Evolutionary conservation across 2,113 vertebrate genomes (phyloP).

Genomic region (Numida meleagris): DNA sequence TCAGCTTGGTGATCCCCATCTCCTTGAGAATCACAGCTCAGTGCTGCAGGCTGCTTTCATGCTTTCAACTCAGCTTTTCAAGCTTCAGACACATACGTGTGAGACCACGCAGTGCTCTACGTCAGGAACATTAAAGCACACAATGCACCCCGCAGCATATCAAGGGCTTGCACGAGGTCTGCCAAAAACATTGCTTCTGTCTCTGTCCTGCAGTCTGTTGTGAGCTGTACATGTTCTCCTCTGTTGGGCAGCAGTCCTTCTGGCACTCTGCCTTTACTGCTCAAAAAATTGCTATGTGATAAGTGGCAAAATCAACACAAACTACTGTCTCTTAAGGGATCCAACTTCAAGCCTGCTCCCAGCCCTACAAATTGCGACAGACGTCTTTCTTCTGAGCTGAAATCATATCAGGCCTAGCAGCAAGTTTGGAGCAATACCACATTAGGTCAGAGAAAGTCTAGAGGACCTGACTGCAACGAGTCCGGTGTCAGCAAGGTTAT

Average conservation of each 20-base stretch:
- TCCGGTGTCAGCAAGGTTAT: background rate
- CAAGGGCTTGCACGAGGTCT: background rate
- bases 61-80: background rate
- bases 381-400: background rate
- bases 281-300: background rate
- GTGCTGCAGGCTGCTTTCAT: background rate
- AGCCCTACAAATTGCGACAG: background rate
- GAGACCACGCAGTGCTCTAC: background rate
- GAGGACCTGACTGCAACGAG: background rate
- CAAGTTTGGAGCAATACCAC: background rate
- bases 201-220: background rate
- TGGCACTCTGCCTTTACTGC: constrained; percentile 23
- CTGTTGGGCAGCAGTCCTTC: background rate
- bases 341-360: background rate
- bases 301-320: constrained; percentile 15
- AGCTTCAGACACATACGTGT: background rate
- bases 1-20: background rate
- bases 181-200: constrained; percentile 31
- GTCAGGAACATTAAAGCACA: background rate
- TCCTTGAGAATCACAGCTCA: background rate
- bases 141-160: background rate
- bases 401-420: background rate
- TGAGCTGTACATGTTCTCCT: background rate
- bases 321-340: background rate
- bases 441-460: background rate